Percentiles rank a stretch among this genome's conserved stretches.
Conservation (phyloP, 2,797 vertebrate species). For the Lycodopsis pacificus region DNA sequence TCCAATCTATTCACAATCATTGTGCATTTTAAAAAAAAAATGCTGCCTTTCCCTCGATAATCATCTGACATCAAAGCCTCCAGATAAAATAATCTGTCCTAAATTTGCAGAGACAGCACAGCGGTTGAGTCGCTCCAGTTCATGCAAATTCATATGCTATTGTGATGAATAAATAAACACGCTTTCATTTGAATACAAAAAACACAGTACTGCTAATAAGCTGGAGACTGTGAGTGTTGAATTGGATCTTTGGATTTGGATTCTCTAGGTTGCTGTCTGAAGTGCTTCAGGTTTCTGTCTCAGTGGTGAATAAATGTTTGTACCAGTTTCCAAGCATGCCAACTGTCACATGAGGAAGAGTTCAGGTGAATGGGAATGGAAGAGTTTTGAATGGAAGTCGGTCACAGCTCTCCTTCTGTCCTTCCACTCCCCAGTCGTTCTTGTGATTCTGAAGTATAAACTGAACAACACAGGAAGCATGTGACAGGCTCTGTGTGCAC, state of each 20-base stretch:
- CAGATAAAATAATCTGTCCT: conserved; percentile 58
- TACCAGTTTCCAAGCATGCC: neutral
- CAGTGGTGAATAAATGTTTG: neutral
- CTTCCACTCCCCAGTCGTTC: neutral
- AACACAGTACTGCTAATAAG: conserved; percentile 27
- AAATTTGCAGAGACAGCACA: conserved; percentile 60
- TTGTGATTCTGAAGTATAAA: conserved; percentile 2
- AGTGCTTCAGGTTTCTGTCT: conserved; percentile 28
- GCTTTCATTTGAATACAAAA: conserved; percentile 46
- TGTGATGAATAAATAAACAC: conserved; percentile 47
- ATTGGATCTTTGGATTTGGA: conserved; percentile 1
- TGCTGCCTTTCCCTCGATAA: conserved; percentile 36
- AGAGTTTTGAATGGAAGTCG: neutral
- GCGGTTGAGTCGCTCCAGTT: conserved; percentile 29
- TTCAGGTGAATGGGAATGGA: conserved; percentile 4
- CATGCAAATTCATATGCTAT: conserved; percentile 42
- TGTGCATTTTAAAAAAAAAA: conserved; percentile 3
- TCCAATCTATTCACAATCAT: conserved; percentile 28
- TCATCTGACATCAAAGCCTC: conserved; percentile 58
- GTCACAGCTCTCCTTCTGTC: neutral
- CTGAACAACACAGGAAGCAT: neutral
- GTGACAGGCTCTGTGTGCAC: neutral
- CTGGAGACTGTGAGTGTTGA: conserved; percentile 15
- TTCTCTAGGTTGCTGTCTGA: conserved; percentile 3
- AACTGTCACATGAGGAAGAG: conserved; percentile 11